Percentiles rank a stretch among this genome's conserved stretches.
Evolutionary conservation across 2,888 invertebrate genomes (phyloP).

Genomic region (Megaustenia siamemsis): DNA sequence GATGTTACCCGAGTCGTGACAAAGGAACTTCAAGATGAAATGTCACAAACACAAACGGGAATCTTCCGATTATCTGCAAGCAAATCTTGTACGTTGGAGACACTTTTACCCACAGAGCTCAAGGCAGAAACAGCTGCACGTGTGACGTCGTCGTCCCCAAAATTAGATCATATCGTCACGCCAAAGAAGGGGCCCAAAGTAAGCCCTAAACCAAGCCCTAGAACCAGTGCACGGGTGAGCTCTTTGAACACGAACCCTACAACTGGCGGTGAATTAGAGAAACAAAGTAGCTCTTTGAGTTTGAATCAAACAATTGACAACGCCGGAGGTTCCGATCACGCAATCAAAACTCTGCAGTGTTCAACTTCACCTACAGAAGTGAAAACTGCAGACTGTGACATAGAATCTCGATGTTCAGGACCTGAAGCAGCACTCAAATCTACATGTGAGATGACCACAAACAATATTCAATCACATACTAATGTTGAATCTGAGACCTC

Average conservation of each 20-base stretch:
- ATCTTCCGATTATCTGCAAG: not conserved
- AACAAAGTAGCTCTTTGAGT: not conserved
- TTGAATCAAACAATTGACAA: not conserved
- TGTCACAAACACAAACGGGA: not conserved
- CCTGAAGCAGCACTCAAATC: not conserved
- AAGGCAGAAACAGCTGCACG: not conserved
- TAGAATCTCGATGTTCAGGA: not conserved
- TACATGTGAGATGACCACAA: not conserved
- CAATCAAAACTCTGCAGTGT: not conserved
- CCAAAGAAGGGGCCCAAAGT: conserved; percentile 42
- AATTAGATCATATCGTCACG: not conserved
- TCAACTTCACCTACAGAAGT: too few relatives aligned
- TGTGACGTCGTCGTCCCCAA: not conserved
- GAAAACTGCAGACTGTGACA: not conserved
- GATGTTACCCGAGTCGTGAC: not conserved
- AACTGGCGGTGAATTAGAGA: not conserved
- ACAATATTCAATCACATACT: not conserved
- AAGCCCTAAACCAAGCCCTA: conserved; percentile 50
- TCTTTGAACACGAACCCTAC: not conserved
- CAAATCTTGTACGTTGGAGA: not conserved
- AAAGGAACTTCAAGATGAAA: not conserved
- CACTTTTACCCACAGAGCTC: not conserved
- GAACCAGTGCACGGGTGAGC: not conserved
- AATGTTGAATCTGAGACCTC: not conserved
- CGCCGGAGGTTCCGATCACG: not conserved